Conservation (phyloP, 2,113 vertebrate genomes). For the Petroica traversi region DNA sequence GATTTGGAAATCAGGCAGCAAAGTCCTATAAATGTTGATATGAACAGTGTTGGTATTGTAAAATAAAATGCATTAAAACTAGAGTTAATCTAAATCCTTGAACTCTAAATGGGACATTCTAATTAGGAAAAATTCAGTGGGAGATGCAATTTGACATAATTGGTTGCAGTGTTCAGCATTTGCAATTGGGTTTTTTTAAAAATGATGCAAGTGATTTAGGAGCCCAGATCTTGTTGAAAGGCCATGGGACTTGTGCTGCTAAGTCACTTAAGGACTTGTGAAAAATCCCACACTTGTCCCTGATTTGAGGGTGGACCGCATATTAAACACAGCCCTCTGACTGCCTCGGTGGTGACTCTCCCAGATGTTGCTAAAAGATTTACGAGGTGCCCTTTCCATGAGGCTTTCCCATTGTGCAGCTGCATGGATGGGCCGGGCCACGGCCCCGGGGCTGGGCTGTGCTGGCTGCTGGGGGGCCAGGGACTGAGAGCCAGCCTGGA, state of each 20-base stretch:
- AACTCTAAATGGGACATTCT: neutral
- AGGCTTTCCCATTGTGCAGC: neutral
- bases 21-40: neutral
- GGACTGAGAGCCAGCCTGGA: neutral
- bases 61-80: neutral
- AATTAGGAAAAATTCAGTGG: neutral
- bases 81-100: neutral
- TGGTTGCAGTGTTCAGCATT: neutral
- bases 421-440: neutral
- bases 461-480: neutral
- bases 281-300: slow-evolving; percentile 47
- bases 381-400: neutral
- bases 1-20: neutral
- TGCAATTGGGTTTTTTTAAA: neutral
- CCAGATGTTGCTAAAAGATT: slow-evolving; percentile 38
- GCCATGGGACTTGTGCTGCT: neutral
- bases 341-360: neutral
- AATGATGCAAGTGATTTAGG: slow-evolving; percentile 13
- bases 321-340: slow-evolving; percentile 4
- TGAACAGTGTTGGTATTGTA: neutral
- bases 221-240: slow-evolving; percentile 32
- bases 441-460: neutral
- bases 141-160: neutral
- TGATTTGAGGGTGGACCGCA: slow-evolving; percentile 29
- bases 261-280: slow-evolving; percentile 60